A percentile compares a stretch with the other conserved stretches of the same genome.
Evolutionary conservation across 1,140 invertebrate genomes (phyloP).

Genomic region (Cotesia glomerata): DNA sequence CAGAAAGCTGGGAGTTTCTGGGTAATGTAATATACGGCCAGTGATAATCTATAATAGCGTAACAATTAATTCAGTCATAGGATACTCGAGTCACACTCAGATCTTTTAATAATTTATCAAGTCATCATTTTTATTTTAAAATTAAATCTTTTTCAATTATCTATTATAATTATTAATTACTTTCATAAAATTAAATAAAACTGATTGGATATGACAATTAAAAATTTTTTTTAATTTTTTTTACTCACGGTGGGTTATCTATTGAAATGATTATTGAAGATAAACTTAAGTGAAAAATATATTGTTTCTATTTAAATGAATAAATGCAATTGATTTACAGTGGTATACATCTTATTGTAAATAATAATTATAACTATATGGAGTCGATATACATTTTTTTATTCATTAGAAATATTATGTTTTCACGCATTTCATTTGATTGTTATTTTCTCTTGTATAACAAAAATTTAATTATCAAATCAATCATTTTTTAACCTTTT

Average conservation of each 20-base stretch:
- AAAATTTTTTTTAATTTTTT: no score
- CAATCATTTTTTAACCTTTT: no score
- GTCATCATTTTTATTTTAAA: background rate
- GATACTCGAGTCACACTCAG: constrained; percentile 23
- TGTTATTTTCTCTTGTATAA: no score
- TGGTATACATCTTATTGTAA: background rate
- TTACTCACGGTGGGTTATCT: no score
- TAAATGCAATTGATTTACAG: constrained; percentile 15
- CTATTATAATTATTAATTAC: background rate
- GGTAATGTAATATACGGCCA: constrained; percentile 29
- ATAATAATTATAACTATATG: background rate
- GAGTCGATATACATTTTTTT: no score
- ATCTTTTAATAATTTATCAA: background rate
- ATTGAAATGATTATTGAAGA: background rate
- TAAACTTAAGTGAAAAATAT: constrained; percentile 32
- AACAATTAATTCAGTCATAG: constrained; percentile 48
- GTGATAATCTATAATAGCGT: constrained; percentile 40
- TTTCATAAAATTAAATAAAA: background rate
- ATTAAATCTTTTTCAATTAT: background rate
- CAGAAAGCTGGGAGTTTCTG: constrained; percentile 35
- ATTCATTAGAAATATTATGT: no score
- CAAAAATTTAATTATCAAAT: no score
- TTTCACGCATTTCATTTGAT: no score
- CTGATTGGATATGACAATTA: background rate
- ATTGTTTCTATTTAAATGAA: constrained; percentile 25